phyloP scores from a whole-genome alignment of 2,797 vertebrate species.

The Spinus olivaceus region DNA sequence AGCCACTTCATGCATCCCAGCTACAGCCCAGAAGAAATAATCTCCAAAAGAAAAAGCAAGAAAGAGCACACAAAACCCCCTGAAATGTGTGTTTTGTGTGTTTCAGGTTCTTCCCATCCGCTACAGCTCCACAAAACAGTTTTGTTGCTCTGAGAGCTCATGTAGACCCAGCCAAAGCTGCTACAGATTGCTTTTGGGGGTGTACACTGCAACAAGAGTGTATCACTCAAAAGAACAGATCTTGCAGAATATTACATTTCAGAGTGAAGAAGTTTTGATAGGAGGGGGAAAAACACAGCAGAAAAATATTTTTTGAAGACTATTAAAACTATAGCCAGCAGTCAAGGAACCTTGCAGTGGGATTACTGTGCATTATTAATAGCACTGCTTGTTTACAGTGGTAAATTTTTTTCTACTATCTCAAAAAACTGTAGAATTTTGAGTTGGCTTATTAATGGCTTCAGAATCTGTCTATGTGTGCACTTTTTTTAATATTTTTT shows the following conservation, averaged over 20 bases:
- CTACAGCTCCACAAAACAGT: too few relatives aligned
- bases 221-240: not conserved
- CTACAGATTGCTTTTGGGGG: not conserved
- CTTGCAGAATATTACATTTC: not conserved
- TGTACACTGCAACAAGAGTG: not conserved
- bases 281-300: accelerated
- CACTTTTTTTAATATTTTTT: not conserved
- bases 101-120: not conserved
- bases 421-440: not conserved
- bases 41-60: not conserved
- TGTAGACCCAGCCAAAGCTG: accelerated
- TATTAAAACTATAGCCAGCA: not conserved
- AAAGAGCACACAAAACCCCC: not conserved
- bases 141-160: not conserved
- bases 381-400: not conserved
- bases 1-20: not conserved
- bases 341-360: not conserved
- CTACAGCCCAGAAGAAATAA: not conserved
- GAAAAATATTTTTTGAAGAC: not conserved
- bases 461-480: not conserved
- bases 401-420: not conserved
- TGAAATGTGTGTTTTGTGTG: accelerated
- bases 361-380: not conserved
- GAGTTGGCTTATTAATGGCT: not conserved
- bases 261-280: not conserved